Conservation (phyloP, 2,797 vertebrate species). For the Cichlasoma orientale region DNA sequence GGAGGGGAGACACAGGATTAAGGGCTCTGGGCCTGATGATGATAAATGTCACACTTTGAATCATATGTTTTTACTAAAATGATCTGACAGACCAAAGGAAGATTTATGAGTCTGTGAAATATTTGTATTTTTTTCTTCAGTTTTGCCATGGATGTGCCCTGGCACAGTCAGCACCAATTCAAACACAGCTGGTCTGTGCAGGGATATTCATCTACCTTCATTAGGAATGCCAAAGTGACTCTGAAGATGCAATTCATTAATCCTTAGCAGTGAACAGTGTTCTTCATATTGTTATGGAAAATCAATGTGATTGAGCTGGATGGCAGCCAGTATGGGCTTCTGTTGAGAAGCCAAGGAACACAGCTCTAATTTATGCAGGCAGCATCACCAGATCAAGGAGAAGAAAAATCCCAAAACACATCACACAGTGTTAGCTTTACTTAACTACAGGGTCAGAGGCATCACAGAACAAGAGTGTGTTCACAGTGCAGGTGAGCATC, state of each 20-base stretch:
- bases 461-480: conserved; percentile 50
- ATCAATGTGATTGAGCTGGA: conserved; percentile 85
- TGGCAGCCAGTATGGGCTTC: conserved; percentile 67
- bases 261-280: conserved; percentile 78
- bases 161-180: conserved; percentile 76
- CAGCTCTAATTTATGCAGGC: conserved; percentile 75
- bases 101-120: conserved; percentile 74
- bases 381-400: conserved; percentile 68
- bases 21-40: conserved; percentile 64
- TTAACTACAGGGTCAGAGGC: conserved; percentile 66
- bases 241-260: conserved; percentile 86
- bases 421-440: conserved; percentile 74
- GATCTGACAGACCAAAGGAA: conserved; percentile 77
- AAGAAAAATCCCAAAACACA: conserved; percentile 58
- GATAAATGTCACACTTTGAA: conserved; percentile 82
- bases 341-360: conserved; percentile 60
- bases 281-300: conserved; percentile 87
- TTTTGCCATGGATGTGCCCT: conserved; percentile 60
- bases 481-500: conserved; percentile 59
- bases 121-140: conserved; percentile 59
- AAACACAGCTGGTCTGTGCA: conserved; percentile 76
- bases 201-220: conserved; percentile 81
- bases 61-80: conserved; percentile 82
- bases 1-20: conserved; percentile 40
- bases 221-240: conserved; percentile 83